These are phyloP conservation scores for Cephus pulcher DNA, from an alignment of 2,888 invertebrate species.

Conservation along the genomic window DNA sequence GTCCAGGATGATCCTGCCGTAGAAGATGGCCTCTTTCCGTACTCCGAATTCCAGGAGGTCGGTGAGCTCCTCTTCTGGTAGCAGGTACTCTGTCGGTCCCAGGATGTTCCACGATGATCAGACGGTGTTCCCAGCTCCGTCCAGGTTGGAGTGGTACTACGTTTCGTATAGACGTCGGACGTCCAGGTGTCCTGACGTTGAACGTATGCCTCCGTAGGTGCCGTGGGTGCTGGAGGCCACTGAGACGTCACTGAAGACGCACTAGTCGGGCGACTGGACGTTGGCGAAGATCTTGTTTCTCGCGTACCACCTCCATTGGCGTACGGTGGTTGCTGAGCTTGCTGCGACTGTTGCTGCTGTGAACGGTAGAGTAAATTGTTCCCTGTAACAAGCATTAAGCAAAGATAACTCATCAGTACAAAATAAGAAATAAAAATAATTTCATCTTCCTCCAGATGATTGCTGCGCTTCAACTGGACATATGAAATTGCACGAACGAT, in stretches of 20 bases:
- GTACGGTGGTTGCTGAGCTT: slow-evolving; percentile 24
- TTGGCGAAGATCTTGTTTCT: slow-evolving; percentile 47
- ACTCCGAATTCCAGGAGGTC: slow-evolving; percentile 53
- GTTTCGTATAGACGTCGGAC: slow-evolving; percentile 41
- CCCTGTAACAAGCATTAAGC: slow-evolving; percentile 22
- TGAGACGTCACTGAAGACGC: slow-evolving; percentile 50
- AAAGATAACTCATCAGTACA: neutral
- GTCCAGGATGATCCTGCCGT: slow-evolving; percentile 49
- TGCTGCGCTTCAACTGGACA: neutral
- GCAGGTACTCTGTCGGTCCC: slow-evolving; percentile 51
- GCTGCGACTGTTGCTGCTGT: slow-evolving; percentile 38
- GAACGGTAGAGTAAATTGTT: slow-evolving; percentile 37
- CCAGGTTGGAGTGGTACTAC: slow-evolving; percentile 56
- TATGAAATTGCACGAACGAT: neutral
- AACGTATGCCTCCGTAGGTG: slow-evolving; percentile 27
- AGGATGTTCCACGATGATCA: slow-evolving; percentile 47
- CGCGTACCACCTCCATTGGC: slow-evolving; percentile 30
- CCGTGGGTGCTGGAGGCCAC: slow-evolving; percentile 38
- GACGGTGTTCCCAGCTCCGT: slow-evolving; percentile 54
- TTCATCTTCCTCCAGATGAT: neutral
- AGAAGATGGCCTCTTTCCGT: slow-evolving; percentile 48
- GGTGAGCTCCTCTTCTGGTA: slow-evolving; percentile 55
- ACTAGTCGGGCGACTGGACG: slow-evolving; percentile 50
- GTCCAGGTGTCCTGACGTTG: slow-evolving; percentile 50
- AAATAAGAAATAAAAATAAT: neutral